These are phyloP conservation scores for Pseudopleuronectes americanus DNA, from an alignment of 2,797 vertebrate species.

Conservation along the genomic window DNA sequence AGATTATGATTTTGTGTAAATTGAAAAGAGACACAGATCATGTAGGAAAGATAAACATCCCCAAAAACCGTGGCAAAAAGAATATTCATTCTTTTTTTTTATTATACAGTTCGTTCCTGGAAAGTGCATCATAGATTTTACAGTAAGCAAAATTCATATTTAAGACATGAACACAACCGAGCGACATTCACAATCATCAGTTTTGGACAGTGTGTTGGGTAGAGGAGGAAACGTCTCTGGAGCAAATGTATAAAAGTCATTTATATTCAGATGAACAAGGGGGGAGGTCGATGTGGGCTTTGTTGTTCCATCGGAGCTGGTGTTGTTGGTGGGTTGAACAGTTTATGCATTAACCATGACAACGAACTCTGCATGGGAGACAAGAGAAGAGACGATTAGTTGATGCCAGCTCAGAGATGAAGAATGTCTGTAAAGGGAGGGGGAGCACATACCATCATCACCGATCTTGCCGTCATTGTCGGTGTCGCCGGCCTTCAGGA, in stretches of 20 bases:
- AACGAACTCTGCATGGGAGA: slow-evolving; percentile 77
- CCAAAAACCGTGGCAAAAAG: slow-evolving; percentile 75
- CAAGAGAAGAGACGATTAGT: neutral
- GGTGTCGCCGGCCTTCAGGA: slow-evolving; percentile 84
- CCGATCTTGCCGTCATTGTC: slow-evolving; percentile 89
- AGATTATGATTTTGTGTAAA: neutral
- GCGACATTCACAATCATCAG: slow-evolving; percentile 86
- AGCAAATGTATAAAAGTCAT: slow-evolving; percentile 88
- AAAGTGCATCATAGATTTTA: slow-evolving; percentile 89
- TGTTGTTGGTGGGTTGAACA: slow-evolving; percentile 82
- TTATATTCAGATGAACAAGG: slow-evolving; percentile 83
- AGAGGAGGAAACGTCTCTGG: slow-evolving; percentile 81
- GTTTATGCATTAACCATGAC: slow-evolving; percentile 81
- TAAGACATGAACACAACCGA: slow-evolving; percentile 88
- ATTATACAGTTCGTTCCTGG: slow-evolving; percentile 78
- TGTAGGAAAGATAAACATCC: neutral
- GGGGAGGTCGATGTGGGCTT: slow-evolving; percentile 78
- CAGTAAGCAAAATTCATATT: slow-evolving; percentile 87
- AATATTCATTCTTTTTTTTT: slow-evolving; percentile 84
- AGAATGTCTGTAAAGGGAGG: neutral
- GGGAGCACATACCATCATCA: slow-evolving; percentile 70
- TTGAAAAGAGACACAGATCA: slow-evolving; percentile 7
- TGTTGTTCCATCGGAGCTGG: slow-evolving; percentile 84
- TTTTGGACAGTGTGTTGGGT: slow-evolving; percentile 84
- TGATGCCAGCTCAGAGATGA: neutral